A percentile compares a stretch with the other conserved stretches of the same genome.
Evolutionary conservation across 2,113 vertebrate species (phyloP).

Genomic region (Oxygymnocypris stewartii): DNA sequence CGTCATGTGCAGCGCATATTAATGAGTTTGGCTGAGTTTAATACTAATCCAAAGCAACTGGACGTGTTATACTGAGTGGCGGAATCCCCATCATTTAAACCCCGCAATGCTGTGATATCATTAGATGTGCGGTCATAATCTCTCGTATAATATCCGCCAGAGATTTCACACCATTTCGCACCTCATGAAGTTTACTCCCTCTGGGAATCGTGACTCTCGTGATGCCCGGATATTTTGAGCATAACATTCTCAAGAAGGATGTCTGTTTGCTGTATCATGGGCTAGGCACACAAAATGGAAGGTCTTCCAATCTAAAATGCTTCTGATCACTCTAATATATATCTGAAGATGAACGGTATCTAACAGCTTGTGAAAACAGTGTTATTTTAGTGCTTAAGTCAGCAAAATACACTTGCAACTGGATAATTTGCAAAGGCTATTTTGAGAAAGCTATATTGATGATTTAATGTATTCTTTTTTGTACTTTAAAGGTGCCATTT

Average conservation of each 20-base stretch:
- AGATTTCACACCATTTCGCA: conserved; percentile 25
- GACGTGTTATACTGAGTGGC: neutral
- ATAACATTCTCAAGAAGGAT: neutral
- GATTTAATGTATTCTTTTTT: neutral
- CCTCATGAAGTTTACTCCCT: conserved; percentile 12
- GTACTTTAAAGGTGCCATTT: neutral
- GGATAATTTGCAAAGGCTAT: neutral
- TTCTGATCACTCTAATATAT: conserved; percentile 2
- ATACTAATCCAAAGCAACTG: conserved; percentile 24
- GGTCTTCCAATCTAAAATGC: neutral
- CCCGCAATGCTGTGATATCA: conserved; percentile 16
- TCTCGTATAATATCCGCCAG: neutral
- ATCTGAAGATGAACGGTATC: neutral
- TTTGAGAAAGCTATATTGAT: neutral
- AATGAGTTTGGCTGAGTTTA: conserved; percentile 20
- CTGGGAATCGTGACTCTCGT: neutral
- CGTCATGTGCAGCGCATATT: conserved; percentile 12
- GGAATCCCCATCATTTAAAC: conserved; percentile 34
- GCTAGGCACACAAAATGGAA: conserved; percentile 13
- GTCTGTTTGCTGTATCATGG: neutral
- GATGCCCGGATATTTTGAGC: conserved; percentile 4
- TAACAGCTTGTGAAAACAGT: conserved; percentile 5
- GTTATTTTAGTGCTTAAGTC: neutral
- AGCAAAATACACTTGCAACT: neutral
- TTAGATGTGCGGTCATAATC: conserved; percentile 12